Evolutionary conservation across 2,797 vertebrate species (phyloP).

Genomic region (Graptemys geographica): DNA sequence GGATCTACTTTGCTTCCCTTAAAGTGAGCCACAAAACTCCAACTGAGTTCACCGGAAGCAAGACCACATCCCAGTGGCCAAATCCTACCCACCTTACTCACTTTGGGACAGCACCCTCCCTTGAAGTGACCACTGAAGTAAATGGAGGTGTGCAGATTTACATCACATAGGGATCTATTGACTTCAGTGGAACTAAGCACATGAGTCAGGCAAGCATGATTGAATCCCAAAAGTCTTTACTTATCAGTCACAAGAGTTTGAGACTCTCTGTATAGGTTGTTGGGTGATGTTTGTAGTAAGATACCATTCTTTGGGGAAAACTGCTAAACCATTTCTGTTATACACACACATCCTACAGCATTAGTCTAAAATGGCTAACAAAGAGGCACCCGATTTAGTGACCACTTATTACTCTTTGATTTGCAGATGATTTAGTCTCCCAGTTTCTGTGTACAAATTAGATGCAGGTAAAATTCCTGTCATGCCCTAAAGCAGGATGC

Average conservation of each 20-base stretch:
- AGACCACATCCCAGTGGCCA: background rate
- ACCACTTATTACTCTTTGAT: background rate
- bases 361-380: background rate
- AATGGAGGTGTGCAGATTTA: background rate
- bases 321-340: background rate
- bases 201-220: background rate
- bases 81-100: background rate
- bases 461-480: background rate
- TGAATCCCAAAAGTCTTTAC: background rate
- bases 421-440: background rate
- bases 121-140: background rate
- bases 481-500: background rate
- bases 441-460: background rate
- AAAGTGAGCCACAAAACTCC: background rate
- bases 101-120: background rate
- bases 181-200: background rate
- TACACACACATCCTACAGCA: background rate
- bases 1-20: background rate
- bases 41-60: background rate
- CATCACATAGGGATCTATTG: background rate
- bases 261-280: background rate
- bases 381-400: background rate
- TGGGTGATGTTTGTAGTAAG: background rate
- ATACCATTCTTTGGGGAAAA: background rate
- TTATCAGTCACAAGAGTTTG: background rate